Base-by-base conservation (phyloP, 1,140 invertebrate species). In the Aleiodes sp. region DNA sequence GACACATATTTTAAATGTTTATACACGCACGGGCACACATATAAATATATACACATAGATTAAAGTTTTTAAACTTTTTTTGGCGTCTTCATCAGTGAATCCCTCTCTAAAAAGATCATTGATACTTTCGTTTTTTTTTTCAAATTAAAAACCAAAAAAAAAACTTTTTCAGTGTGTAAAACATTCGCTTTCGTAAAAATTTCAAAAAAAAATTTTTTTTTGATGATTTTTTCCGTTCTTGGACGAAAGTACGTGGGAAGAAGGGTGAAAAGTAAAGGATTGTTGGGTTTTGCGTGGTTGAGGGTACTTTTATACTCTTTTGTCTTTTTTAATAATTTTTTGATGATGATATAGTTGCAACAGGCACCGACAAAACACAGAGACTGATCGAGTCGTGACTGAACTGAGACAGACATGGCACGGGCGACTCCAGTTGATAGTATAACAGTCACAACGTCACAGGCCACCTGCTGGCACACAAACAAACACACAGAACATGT, bases 381-480 rank as follows among this genome's bases (percentile, higher is more conserved):
- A 77, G 75, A 80, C 69, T 73, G 67, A 65, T 67, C 74, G 64
- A 71, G 63, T 65, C 64, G 71, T 70, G 74, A 75, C 52, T 75
- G 76, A 80, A 72, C 77, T 75, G 76, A 82, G 83, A 84, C 75
- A 80, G 77, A 73, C 71, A 70, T 68, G 70, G 84, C 83, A 85
- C 84, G 84, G 84, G 82, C 83, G 83, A 85, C 84, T 85, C 83
- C 83, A 81, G 80, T 84, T 78, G 80, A 85, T 77, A 84, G 81
- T 80, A 86, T 78, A 84, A 59, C 81, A 83, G 84, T 85, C 84
- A 86, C 84, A 85, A 85, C 82, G 84, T 86, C 84, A 85, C 84
- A 86, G 84, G 83, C 84, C 84, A 86, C 84, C 84, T 86, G 84
- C 84, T 86, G 84, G 84, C 84, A 86, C 84, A 86, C 83, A 86